Percentiles rank a stretch among this genome's conserved stretches.
phyloP scores from a whole-genome alignment of 1,140 invertebrate species.

The Rhagoletis zephyria region DNA sequence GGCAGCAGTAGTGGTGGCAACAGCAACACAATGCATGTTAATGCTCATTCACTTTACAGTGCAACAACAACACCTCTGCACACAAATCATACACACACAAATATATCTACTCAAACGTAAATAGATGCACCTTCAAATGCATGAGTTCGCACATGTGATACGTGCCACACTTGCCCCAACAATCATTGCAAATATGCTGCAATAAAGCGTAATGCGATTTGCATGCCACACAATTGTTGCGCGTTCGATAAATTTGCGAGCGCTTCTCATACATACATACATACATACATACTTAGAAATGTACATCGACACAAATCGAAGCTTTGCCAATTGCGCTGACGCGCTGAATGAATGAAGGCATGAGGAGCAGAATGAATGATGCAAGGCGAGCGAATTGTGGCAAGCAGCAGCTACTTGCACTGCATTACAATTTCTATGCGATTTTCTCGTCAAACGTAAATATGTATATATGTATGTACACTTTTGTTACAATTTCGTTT shows the following conservation, averaged over 20 bases:
- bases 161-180: not conserved
- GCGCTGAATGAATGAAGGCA: not conserved
- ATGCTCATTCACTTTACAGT: not conserved
- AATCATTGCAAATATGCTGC: constrained; percentile 11
- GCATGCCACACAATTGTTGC: constrained; percentile 27
- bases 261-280: not conserved
- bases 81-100: not conserved
- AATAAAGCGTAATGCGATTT: constrained; percentile 43
- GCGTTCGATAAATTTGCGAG: not conserved
- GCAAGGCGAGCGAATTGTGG: not conserved
- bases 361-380: not conserved
- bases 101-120: not conserved
- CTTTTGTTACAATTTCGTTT: not conserved
- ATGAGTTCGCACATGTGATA: not conserved
- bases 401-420: not conserved
- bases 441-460: not conserved
- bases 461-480: too few species aligned
- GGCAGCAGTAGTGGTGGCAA: not conserved
- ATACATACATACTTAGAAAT: too few species aligned
- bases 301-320: not conserved
- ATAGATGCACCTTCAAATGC: not conserved
- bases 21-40: not conserved
- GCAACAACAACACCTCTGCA: not conserved
- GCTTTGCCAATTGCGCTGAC: not conserved
- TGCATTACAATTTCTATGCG: not conserved